phyloP scores from a whole-genome alignment of 2,797 vertebrate genomes.

The Malacoraja senta region DNA sequence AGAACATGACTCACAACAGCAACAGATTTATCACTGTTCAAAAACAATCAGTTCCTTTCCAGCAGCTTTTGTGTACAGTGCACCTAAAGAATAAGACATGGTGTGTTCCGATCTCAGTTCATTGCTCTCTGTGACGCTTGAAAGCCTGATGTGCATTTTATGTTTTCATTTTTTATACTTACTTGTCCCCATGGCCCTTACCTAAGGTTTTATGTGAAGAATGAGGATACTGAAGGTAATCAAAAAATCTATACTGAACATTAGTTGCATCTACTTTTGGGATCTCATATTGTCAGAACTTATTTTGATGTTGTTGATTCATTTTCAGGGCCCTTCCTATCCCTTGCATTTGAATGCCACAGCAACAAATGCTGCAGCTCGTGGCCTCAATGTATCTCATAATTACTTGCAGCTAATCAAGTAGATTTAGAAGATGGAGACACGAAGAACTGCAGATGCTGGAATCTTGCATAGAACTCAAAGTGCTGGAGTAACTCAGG shows the following conservation, averaged over 20 bases:
- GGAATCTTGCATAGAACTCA: too few species aligned
- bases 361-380: background rate
- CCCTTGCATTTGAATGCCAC: background rate
- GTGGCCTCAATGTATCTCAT: background rate
- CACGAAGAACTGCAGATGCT: too few species aligned
- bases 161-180: conserved; percentile 16
- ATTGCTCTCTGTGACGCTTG: background rate
- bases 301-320: conserved; percentile 2
- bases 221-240: conserved; percentile 25
- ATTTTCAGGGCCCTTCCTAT: background rate
- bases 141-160: conserved; percentile 28
- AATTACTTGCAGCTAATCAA: background rate
- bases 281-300: background rate
- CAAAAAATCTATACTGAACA: conserved; percentile 22
- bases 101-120: background rate
- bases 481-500: too few species aligned
- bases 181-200: background rate
- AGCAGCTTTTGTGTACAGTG: background rate
- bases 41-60: conserved; percentile 17
- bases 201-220: conserved; percentile 6
- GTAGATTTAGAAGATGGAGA: background rate
- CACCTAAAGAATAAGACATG: conserved; percentile 7
- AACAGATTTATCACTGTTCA: conserved; percentile 35
- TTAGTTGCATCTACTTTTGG: conserved; percentile 19
- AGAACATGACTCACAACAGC: conserved; percentile 31